Conservation (phyloP, 1,140 invertebrate genomes). For the Neomicropteryx cornuta region DNA sequence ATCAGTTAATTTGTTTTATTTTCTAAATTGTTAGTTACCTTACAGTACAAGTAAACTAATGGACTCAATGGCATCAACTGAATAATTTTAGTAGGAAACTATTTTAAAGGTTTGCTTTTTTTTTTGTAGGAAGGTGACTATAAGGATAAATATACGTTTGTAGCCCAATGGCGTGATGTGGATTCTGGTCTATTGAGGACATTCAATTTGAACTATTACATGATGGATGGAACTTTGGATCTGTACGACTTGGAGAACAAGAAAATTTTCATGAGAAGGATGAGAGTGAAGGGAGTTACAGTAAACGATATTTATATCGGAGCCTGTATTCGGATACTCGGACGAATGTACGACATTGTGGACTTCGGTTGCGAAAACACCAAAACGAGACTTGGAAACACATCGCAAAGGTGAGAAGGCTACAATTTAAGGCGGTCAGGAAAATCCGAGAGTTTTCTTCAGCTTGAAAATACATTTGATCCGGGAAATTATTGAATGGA, state of each 20-base stretch:
- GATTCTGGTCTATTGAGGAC: conserved; percentile 56
- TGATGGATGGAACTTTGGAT: conserved; percentile 65
- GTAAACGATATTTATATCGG: conserved; percentile 66
- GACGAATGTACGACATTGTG: conserved; percentile 62
- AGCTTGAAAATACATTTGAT: too few relatives aligned
- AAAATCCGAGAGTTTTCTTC: background rate
- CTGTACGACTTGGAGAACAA: conserved; percentile 69
- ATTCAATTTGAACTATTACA: conserved; percentile 66
- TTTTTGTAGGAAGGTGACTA: conserved; percentile 33
- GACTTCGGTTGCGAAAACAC: conserved; percentile 66
- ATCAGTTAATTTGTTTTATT: too few relatives aligned
- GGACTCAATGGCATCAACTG: too few relatives aligned
- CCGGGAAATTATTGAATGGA: too few relatives aligned
- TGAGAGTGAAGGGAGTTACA: conserved; percentile 54
- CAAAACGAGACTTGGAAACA: conserved; percentile 43
- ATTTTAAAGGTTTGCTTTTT: too few relatives aligned
- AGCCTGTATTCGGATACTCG: conserved; percentile 63
- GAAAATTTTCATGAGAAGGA: conserved; percentile 63
- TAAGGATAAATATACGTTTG: conserved; percentile 44
- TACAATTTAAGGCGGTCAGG: conserved; percentile 5
- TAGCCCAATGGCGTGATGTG: conserved; percentile 75
- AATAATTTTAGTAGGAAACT: too few relatives aligned
- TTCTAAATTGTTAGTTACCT: too few relatives aligned
- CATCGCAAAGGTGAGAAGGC: conserved; percentile 45
- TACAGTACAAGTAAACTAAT: too few relatives aligned